A percentile compares a stretch with the other conserved stretches of the same genome.
Evolutionary conservation across 2,113 vertebrate genomes (phyloP).

Genomic region (Sterrhoptilus dennistouni): DNA sequence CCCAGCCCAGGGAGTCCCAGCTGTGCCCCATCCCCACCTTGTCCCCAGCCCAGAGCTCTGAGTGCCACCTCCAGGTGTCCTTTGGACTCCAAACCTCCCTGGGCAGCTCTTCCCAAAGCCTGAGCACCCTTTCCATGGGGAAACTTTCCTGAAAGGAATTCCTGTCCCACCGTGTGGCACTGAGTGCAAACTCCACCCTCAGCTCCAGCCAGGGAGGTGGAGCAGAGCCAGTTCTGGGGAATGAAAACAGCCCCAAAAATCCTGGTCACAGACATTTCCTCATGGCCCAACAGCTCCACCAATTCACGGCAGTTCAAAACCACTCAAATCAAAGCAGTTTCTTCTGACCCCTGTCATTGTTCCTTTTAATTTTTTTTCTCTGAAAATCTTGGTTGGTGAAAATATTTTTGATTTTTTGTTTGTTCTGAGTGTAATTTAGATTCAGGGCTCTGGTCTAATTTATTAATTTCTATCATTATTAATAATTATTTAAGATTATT

Average conservation of each 20-base stretch:
- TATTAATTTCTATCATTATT: not conserved
- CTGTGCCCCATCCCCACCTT: not conserved
- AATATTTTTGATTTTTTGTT: too few species aligned
- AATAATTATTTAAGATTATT: too few species aligned
- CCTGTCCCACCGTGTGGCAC: too few species aligned
- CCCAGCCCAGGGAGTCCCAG: fast-evolving
- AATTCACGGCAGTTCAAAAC: not conserved
- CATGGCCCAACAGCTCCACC: not conserved
- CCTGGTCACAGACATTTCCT: not conserved
- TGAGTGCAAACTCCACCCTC: not conserved
- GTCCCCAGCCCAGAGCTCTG: not conserved
- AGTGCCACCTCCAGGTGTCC: not conserved
- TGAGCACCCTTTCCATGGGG: not conserved
- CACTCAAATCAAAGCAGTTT: not conserved
- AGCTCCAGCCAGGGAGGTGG: not conserved
- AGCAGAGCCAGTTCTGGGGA: not conserved
- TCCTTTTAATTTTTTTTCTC: not conserved
- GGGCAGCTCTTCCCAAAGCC: not conserved
- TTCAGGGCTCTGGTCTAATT: not conserved
- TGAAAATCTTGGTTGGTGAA: not conserved
- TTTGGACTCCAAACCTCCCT: not conserved
- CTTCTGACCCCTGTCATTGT: fast-evolving
- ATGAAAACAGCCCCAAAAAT: not conserved
- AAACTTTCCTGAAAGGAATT: not conserved
- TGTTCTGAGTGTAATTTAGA: not conserved